A percentile compares a stretch with the other conserved stretches of the same genome.
Evolutionary conservation across 2,888 invertebrate species (phyloP).

Genomic region (Artemia sp.): DNA sequence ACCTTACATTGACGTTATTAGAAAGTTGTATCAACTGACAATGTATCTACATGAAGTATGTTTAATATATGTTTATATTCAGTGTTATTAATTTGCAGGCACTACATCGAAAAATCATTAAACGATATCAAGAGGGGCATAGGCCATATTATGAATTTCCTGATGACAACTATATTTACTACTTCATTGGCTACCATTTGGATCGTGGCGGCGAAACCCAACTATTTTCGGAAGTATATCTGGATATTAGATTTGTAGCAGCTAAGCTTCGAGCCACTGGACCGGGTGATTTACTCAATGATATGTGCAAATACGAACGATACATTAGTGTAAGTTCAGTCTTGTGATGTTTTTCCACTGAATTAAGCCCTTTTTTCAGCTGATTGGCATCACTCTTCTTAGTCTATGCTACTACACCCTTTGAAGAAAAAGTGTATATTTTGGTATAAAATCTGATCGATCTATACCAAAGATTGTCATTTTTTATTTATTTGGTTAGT

Average conservation of each 20-base stretch:
- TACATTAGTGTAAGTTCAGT: conserved; percentile 36
- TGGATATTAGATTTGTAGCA: conserved; percentile 50
- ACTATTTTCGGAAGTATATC: conserved; percentile 43
- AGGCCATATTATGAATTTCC: conserved; percentile 40
- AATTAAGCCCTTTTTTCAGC: no score
- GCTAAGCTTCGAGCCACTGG: conserved; percentile 50
- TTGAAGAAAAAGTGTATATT: no score
- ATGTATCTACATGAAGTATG: no score
- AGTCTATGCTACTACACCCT: no score
- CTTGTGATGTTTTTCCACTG: background rate
- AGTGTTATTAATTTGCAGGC: conserved; percentile 30
- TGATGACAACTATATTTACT: conserved; percentile 53
- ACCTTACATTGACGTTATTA: no score
- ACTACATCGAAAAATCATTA: conserved; percentile 42
- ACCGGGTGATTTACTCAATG: conserved; percentile 48
- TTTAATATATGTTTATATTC: background rate
- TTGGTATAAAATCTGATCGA: no score
- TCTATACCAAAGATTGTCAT: no score
- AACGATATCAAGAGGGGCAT: conserved; percentile 40
- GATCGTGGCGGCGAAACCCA: conserved; percentile 35
- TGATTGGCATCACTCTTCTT: no score
- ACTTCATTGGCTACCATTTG: conserved; percentile 52
- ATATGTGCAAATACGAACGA: conserved; percentile 45
- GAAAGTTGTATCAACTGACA: no score
- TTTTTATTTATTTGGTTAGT: no score